These are phyloP conservation scores for Turritopsis dohrnii DNA, from an alignment of 30 jellyfish, hydroid and myxozoan species.

Conservation along the genomic window DNA sequence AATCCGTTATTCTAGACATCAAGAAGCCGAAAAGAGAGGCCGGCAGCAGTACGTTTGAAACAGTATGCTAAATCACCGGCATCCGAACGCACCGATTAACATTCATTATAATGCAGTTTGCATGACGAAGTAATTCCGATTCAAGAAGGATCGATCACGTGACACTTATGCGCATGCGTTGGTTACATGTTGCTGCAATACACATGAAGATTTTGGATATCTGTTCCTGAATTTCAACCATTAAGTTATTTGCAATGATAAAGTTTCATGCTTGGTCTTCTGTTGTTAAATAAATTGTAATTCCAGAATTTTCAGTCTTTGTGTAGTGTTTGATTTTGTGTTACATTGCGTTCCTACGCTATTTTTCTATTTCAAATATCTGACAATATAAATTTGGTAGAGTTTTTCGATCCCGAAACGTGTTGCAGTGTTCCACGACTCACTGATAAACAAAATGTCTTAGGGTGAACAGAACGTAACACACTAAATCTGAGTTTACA, in stretches of 20 bases:
- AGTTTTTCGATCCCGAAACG: background rate
- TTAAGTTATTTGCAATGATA: background rate
- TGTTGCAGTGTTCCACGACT: background rate
- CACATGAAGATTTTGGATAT: too few relatives aligned
- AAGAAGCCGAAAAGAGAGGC: slow-evolving; percentile 13
- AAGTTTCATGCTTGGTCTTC: background rate
- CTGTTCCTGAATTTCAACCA: background rate
- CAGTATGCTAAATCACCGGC: background rate
- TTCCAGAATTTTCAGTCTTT: background rate
- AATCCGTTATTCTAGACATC: slow-evolving; percentile 2
- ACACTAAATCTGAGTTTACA: too few relatives aligned
- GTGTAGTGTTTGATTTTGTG: background rate
- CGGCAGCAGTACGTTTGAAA: background rate
- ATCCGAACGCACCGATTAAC: background rate
- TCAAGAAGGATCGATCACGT: background rate
- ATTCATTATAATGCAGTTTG: background rate
- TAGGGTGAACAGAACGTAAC: too few relatives aligned
- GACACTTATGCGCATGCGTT: too few relatives aligned
- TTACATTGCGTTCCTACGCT: background rate
- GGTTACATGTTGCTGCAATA: too few relatives aligned
- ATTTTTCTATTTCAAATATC: background rate
- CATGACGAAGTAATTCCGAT: background rate
- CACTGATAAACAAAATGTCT: too few relatives aligned
- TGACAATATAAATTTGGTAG: too few relatives aligned
- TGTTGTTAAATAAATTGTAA: too few relatives aligned